These are phyloP conservation scores for Oscheius sp. DNA, from an alignment of 2,888 invertebrate genomes.

Conservation along the genomic window DNA sequence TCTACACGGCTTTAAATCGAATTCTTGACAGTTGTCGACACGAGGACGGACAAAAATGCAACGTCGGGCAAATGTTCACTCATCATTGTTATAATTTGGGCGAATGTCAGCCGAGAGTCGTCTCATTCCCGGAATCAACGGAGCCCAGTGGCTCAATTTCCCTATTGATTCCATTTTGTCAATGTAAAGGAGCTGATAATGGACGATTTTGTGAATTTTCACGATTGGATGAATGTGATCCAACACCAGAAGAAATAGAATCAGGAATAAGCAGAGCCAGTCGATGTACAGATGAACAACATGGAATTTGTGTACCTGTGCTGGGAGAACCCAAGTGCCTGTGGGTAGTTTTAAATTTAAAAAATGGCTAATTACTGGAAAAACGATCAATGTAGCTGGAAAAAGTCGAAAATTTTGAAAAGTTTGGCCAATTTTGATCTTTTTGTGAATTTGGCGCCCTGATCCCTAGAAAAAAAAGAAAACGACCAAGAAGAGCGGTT, in stretches of 20 bases:
- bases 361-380: too few relatives aligned
- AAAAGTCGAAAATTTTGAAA: too few relatives aligned
- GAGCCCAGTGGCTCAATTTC: conserved; percentile 5
- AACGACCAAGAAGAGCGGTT: too few relatives aligned
- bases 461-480: too few relatives aligned
- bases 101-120: conserved; percentile 30
- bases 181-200: conserved; percentile 27
- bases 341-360: conserved; percentile 44
- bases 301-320: conserved; percentile 45
- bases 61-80: background rate
- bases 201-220: conserved; percentile 38
- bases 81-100: conserved; percentile 21
- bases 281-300: conserved; percentile 44
- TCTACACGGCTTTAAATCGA: background rate
- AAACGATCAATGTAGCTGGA: too few relatives aligned
- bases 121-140: background rate
- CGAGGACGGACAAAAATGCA: conserved; percentile 1
- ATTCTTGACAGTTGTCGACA: background rate
- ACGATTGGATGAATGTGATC: conserved; percentile 41
- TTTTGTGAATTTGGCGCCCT: too few relatives aligned
- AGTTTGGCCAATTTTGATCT: too few relatives aligned
- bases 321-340: conserved; percentile 43
- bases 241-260: conserved; percentile 43
- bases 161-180: conserved; percentile 28
- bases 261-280: conserved; percentile 41